phyloP scores from a whole-genome alignment of 2,888 invertebrate species.

The Pecten maximus region DNA sequence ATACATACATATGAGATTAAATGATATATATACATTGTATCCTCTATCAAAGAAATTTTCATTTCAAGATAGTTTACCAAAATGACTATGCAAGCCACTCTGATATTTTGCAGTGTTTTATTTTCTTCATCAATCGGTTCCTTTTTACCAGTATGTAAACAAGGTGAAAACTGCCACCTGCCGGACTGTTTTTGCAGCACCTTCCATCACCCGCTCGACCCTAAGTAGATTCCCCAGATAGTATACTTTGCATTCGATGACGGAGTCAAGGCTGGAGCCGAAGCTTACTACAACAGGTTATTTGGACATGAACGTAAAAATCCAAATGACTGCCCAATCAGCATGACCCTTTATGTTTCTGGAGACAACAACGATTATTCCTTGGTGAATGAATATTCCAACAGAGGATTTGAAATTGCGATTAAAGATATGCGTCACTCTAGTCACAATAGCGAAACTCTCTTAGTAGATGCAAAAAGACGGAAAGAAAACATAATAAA shows the following conservation, averaged over 20 bases:
- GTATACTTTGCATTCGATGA: constrained; percentile 49
- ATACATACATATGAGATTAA: no score
- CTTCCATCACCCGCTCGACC: constrained; percentile 5
- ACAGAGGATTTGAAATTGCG: not conserved
- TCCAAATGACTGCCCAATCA: constrained; percentile 49
- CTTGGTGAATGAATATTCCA: not conserved
- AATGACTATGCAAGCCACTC: no score
- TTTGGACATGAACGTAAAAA: constrained; percentile 38
- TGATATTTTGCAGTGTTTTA: not conserved
- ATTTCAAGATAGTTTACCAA: no score
- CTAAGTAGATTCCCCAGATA: constrained; percentile 43
- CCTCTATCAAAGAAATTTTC: no score
- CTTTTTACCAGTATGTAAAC: not conserved
- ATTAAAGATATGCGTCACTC: not conserved
- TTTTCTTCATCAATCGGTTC: not conserved
- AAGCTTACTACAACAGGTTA: constrained; percentile 28
- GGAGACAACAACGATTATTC: constrained; percentile 40
- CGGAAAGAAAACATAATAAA: not conserved
- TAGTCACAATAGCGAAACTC: not conserved
- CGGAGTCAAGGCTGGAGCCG: constrained; percentile 3
- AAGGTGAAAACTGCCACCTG: not conserved
- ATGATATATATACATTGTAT: no score
- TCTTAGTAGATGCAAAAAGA: not conserved
- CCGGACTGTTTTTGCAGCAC: constrained; percentile 3
- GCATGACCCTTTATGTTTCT: constrained; percentile 43